Evolutionary conservation across 2,113 vertebrate species (phyloP).

Genomic region (Dascyllus trimaculatus): DNA sequence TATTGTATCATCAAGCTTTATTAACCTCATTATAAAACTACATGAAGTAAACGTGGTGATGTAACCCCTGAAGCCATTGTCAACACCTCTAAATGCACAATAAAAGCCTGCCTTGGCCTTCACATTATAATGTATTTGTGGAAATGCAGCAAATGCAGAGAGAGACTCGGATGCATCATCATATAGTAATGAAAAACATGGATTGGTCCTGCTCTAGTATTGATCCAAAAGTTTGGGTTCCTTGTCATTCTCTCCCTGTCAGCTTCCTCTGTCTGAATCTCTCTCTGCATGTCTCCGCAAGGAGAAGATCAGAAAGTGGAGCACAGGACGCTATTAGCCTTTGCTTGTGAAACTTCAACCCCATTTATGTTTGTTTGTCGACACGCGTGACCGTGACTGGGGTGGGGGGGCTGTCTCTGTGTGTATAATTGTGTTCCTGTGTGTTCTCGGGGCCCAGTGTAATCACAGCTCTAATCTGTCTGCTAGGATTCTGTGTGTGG

Average conservation of each 20-base stretch:
- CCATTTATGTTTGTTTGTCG: slow-evolving; percentile 47
- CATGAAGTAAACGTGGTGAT: background rate
- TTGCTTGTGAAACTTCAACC: slow-evolving; percentile 46
- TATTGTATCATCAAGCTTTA: background rate
- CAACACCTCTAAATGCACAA: background rate
- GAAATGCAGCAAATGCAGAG: no score
- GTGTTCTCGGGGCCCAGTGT: slow-evolving; percentile 66
- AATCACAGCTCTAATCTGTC: slow-evolving; percentile 79
- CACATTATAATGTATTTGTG: background rate
- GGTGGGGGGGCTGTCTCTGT: background rate
- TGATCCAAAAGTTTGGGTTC: slow-evolving; percentile 1
- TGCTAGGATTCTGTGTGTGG: slow-evolving; percentile 76
- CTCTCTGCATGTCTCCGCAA: slow-evolving; percentile 15
- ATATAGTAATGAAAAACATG: no score
- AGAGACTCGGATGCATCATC: no score
- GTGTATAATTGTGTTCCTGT: slow-evolving; percentile 47
- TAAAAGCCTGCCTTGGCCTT: background rate
- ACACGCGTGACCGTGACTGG: slow-evolving; percentile 32
- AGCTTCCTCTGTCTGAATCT: background rate
- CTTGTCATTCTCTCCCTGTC: background rate
- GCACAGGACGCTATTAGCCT: slow-evolving; percentile 36
- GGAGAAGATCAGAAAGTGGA: slow-evolving; percentile 10
- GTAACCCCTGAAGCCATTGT: background rate
- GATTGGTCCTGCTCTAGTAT: background rate
- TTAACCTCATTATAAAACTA: background rate